phyloP scores from a whole-genome alignment of 2,888 invertebrate species.

The Diarsia dahlii region DNA sequence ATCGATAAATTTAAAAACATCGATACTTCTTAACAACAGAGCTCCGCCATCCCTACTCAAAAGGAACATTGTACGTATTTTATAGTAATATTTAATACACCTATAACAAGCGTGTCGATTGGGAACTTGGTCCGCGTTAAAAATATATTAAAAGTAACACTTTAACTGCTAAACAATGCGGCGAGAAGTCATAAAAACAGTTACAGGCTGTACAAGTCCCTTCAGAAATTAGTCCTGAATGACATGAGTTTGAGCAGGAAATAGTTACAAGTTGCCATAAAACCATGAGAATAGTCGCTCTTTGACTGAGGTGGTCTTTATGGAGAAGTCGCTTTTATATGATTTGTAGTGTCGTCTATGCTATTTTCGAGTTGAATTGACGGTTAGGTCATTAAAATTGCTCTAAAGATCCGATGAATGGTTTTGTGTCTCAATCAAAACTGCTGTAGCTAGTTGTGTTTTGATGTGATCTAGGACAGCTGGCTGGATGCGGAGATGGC shows the following conservation, averaged over 20 bases:
- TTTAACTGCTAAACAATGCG: constrained; percentile 69
- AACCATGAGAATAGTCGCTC: constrained; percentile 55
- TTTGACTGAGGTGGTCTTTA: constrained; percentile 42
- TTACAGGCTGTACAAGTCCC: constrained; percentile 60
- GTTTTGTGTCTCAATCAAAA: constrained; percentile 7
- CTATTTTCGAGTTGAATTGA: constrained; percentile 16
- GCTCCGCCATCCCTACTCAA: constrained; percentile 30
- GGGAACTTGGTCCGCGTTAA: constrained; percentile 52
- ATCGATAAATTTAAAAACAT: not conserved
- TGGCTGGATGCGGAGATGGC: too few relatives aligned
- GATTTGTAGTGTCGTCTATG: constrained; percentile 16
- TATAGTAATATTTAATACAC: constrained; percentile 62
- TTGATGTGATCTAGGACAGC: too few relatives aligned
- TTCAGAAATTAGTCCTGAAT: constrained; percentile 72
- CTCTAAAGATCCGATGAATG: constrained; percentile 11
- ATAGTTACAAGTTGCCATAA: constrained; percentile 54
- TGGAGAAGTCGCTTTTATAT: constrained; percentile 5
- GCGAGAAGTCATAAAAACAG: constrained; percentile 68
- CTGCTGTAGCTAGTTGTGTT: not conserved
- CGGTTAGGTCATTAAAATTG: constrained; percentile 11
- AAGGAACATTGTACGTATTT: constrained; percentile 66
- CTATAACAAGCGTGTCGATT: constrained; percentile 59
- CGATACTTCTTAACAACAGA: not conserved
- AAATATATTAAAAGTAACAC: constrained; percentile 57
- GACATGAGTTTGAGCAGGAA: constrained; percentile 70